Conservation (phyloP, 1,140 invertebrate species). For the Forficula auricularia region DNA sequence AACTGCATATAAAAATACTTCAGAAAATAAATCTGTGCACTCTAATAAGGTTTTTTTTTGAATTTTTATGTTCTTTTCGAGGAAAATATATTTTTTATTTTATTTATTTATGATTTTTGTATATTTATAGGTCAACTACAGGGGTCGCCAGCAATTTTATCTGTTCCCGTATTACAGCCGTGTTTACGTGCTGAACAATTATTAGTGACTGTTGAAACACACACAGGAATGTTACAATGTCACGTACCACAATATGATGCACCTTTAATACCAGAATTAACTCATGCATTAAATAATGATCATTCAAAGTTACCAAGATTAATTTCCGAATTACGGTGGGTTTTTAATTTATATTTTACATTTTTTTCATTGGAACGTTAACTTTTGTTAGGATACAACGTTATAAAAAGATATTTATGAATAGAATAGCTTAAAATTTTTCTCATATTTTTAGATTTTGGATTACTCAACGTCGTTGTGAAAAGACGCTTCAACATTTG, state of each 20-base stretch:
- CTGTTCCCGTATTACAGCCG: conserved; percentile 71
- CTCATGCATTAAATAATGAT: conserved; percentile 61
- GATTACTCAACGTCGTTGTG: conserved; percentile 77
- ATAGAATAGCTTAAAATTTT: conserved; percentile 7
- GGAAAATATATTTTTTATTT: not conserved
- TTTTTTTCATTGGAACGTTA: too few species aligned
- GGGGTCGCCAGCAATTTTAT: conserved; percentile 78
- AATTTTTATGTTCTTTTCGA: not conserved
- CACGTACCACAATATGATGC: conserved; percentile 81
- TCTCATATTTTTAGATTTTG: conserved; percentile 43
- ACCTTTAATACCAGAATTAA: conserved; percentile 63
- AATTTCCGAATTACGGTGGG: conserved; percentile 50
- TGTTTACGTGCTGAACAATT: conserved; percentile 81
- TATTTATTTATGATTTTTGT: not conserved
- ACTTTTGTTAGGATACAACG: too few species aligned
- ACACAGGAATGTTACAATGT: conserved; percentile 77
- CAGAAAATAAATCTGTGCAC: not conserved
- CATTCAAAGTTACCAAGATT: conserved; percentile 44
- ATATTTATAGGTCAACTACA: conserved; percentile 36
- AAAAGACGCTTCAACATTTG: conserved; percentile 85
- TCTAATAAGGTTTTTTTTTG: too few species aligned
- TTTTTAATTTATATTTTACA: conserved; percentile 15
- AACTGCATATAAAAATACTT: too few species aligned
- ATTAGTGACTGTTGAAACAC: conserved; percentile 80
- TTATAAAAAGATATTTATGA: not conserved